Evolutionary conservation across 1,140 invertebrate species (phyloP), one percentile per base, ranked within the genome.

Genomic region (Acromyrmex echinatior): DNA sequence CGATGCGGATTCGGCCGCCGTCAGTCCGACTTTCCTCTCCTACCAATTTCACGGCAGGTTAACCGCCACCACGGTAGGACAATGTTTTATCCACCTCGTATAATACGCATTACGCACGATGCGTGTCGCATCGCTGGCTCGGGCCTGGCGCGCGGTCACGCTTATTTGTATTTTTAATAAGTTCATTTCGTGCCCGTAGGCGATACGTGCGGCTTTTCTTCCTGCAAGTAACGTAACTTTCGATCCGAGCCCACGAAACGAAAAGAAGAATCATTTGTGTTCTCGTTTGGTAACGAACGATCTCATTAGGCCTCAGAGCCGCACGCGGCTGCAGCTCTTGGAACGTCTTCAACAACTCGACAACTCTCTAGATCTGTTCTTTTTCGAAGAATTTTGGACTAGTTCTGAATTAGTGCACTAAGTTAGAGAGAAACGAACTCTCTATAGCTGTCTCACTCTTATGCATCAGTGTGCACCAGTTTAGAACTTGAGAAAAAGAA

Each of bases 41-140:
- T 95, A 93, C 91, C 94, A 95, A 95, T 95, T 95, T 95, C 94
- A 95, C 92, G 94, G 92, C 94, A 91, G 90, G 92, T 95, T 95
- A 95, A 90, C 92, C 92, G 87, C 92, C 94, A 93, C 92, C 92
- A 89, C 92, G 91, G 90, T 93, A 93, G 93, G 93, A 95, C 94
- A 95, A 94, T 93, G 94, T 89, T 87, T 86, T 91, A 88, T 88
- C 81, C 88, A 81, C 79, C 84, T 84, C 79, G 76, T 85, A 89
- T 89, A 89, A 84, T 87, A 56, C 86, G 81, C 86, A 89, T 91
- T 91, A 87, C 88, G 63, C 89, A 56, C 90, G 88, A 85, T 89
- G 90, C 86, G 90, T 90, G 86, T 88, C 87, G 76, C 90, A 82
- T 90, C 81, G 49, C 66, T 89, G 89, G 82, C 73, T 70, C 78